Conservation (phyloP, 1,140 invertebrate species). For the Stegodyphus dumicola region DNA sequence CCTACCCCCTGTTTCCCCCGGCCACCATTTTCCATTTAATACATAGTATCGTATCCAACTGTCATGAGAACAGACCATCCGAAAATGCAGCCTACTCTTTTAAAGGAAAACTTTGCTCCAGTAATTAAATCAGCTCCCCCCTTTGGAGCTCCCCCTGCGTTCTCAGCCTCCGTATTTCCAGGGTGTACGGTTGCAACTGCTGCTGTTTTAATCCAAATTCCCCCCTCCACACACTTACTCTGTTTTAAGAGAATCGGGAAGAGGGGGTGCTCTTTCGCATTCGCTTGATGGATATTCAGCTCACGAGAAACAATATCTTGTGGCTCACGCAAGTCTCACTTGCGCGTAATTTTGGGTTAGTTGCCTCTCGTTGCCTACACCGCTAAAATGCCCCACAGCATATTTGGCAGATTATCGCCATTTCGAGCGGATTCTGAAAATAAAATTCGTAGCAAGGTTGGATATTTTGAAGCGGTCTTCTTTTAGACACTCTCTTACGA, state of each 20-base stretch:
- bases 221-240: neutral
- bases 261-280: constrained; percentile 31
- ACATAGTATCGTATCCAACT: constrained; percentile 59
- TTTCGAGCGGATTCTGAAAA: no score
- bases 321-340: constrained; percentile 59
- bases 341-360: constrained; percentile 60
- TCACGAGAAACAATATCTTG: constrained; percentile 59
- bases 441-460: no score
- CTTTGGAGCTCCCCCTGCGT: no score
- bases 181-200: constrained; percentile 57
- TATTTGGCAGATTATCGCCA: no score
- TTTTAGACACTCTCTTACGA: no score
- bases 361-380: constrained; percentile 59
- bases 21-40: constrained; percentile 58
- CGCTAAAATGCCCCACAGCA: no score
- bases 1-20: neutral
- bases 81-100: constrained; percentile 57
- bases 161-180: neutral
- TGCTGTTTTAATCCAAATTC: constrained; percentile 48
- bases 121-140: constrained; percentile 59
- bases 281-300: constrained; percentile 60
- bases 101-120: constrained; percentile 60
- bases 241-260: constrained; percentile 36
- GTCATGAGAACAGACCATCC: constrained; percentile 59
- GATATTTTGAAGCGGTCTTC: no score